A percentile compares a stretch with the other conserved stretches of the same genome.
Conservation (phyloP, 23 tunicate species). For the Halocynthia aurantium region DNA sequence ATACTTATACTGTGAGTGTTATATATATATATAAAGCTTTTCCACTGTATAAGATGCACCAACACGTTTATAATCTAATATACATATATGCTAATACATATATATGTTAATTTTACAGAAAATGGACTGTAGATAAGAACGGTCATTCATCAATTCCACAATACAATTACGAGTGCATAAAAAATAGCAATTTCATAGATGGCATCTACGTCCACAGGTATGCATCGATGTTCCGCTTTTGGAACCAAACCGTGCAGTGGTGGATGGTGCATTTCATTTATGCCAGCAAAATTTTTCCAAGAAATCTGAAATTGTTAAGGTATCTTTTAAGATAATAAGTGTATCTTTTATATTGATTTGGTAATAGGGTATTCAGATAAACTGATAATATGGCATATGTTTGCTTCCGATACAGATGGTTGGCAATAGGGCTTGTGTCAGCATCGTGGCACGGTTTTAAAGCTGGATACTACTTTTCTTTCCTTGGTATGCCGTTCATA, state of each 20-base stretch:
- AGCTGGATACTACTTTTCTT: slow-evolving; percentile 25
- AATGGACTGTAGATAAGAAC: too few species aligned
- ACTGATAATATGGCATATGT: background rate
- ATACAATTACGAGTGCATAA: slow-evolving; percentile 9
- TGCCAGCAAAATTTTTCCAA: slow-evolving; percentile 21
- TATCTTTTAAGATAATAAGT: background rate
- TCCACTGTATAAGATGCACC: background rate
- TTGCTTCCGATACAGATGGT: slow-evolving; percentile 1
- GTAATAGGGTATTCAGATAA: background rate
- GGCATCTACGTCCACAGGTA: slow-evolving; percentile 14
- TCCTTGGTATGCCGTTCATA: slow-evolving; percentile 12
- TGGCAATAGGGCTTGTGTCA: slow-evolving; percentile 17
- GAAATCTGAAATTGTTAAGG: slow-evolving; percentile 7
- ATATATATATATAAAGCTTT: too few species aligned
- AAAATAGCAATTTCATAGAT: slow-evolving; percentile 1
- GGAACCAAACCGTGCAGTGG: slow-evolving; percentile 61
- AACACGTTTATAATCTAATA: background rate
- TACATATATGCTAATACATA: background rate
- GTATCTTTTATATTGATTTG: background rate
- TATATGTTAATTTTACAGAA: background rate
- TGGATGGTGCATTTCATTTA: slow-evolving; percentile 50
- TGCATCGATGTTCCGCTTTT: slow-evolving; percentile 20
- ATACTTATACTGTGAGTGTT: too few species aligned
- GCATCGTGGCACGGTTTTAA: slow-evolving; percentile 25
- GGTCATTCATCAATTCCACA: background rate